These are phyloP conservation scores for Pinna nobilis DNA, from an alignment of 1,140 invertebrate genomes.

Conservation along the genomic window DNA sequence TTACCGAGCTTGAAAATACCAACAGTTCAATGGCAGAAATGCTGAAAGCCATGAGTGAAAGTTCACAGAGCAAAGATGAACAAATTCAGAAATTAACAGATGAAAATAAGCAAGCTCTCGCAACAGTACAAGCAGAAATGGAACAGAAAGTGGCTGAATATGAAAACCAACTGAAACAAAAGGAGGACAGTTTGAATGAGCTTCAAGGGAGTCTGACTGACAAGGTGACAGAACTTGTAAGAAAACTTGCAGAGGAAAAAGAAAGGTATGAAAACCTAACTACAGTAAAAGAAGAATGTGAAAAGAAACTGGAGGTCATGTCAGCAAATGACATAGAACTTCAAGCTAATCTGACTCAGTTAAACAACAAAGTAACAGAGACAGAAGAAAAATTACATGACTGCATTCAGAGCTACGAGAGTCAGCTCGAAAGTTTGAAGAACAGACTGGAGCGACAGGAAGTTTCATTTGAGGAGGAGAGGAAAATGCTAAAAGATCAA, in stretches of 20 bases:
- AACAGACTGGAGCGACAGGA: slow-evolving; percentile 60
- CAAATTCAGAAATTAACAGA: slow-evolving; percentile 16
- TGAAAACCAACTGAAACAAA: slow-evolving; percentile 25
- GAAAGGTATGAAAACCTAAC: slow-evolving; percentile 16
- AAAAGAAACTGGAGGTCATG: slow-evolving; percentile 48
- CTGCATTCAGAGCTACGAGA: slow-evolving; percentile 66
- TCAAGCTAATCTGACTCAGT: slow-evolving; percentile 59
- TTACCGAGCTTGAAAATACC: slow-evolving; percentile 50
- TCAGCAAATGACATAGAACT: slow-evolving; percentile 63
- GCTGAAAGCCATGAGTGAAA: slow-evolving; percentile 58
- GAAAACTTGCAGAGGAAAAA: slow-evolving; percentile 15
- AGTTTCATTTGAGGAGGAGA: slow-evolving; percentile 53
- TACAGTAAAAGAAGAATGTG: slow-evolving; percentile 44
- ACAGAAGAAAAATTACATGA: slow-evolving; percentile 65
- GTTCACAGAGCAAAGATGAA: slow-evolving; percentile 51
- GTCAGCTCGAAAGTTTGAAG: slow-evolving; percentile 69
- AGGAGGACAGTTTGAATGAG: slow-evolving; percentile 16
- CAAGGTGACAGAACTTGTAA: slow-evolving; percentile 34
- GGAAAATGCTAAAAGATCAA: slow-evolving; percentile 61
- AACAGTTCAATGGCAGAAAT: slow-evolving; percentile 62
- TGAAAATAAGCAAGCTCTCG: slow-evolving; percentile 4
- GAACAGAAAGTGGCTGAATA: slow-evolving; percentile 38
- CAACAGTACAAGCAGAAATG: slow-evolving; percentile 43
- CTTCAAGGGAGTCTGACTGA: slow-evolving; percentile 20
- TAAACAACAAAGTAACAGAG: slow-evolving; percentile 62